Percentiles rank a stretch among this genome's conserved stretches.
Evolutionary conservation across 2,797 vertebrate genomes (phyloP).

Genomic region (Chrysocyon brachyurus): DNA sequence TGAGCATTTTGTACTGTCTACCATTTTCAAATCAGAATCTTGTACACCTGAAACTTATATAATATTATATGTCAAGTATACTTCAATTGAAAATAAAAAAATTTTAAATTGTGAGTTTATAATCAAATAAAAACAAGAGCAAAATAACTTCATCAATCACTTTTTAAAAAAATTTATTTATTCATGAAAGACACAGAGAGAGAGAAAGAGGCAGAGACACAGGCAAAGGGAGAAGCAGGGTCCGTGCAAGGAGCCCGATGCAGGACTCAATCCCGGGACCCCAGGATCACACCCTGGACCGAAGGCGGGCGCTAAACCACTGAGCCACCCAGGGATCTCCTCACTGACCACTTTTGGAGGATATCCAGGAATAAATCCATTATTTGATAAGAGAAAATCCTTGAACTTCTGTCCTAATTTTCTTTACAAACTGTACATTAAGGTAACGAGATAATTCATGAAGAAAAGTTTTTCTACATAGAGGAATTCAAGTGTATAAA

Average conservation of each 20-base stretch:
- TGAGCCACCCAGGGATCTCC: no score
- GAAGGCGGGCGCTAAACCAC: no score
- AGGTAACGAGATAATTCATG: neutral
- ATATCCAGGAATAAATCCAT: neutral
- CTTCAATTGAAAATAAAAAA: neutral
- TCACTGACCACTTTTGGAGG: neutral
- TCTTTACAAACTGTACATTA: neutral
- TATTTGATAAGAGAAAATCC: slow-evolving; percentile 1
- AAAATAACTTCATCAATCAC: neutral
- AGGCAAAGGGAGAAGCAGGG: no score
- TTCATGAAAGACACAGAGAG: no score
- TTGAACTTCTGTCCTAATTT: neutral
- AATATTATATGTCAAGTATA: neutral
- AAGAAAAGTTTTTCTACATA: neutral
- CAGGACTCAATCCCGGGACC: no score
- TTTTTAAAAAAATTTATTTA: no score
- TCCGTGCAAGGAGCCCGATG: no score
- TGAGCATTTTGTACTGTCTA: neutral
- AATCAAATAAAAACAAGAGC: neutral
- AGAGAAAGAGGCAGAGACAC: no score
- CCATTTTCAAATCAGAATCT: neutral
- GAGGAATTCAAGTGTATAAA: neutral
- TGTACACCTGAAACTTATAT: neutral
- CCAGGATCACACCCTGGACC: no score
- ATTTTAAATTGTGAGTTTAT: neutral